Evolutionary conservation across 2,888 invertebrate genomes (phyloP).

Genomic region (Pristionchus exspectatus): DNA sequence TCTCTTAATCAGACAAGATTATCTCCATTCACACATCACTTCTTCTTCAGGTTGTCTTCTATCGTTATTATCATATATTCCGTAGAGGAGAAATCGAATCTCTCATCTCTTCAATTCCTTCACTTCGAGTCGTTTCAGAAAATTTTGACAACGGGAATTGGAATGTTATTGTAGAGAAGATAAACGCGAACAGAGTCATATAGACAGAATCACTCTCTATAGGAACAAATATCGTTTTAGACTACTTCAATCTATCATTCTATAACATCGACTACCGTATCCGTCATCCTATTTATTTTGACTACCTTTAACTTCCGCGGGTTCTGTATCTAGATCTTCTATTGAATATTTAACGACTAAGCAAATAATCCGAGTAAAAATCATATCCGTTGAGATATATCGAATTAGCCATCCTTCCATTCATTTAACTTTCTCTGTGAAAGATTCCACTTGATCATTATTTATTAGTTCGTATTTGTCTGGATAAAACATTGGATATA

Average conservation of each 20-base stretch:
- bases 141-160: slow-evolving; percentile 55
- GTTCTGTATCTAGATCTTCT: slow-evolving; percentile 16
- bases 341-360: not conserved
- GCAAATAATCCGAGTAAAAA: slow-evolving; percentile 23
- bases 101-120: slow-evolving; percentile 32
- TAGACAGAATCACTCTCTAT: not conserved
- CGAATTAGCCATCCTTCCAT: not conserved
- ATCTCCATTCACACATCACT: not conserved
- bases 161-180: slow-evolving; percentile 54
- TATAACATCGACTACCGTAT: not conserved
- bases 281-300: not conserved
- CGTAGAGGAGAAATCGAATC: slow-evolving; percentile 47
- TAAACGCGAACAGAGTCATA: not conserved
- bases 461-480: not conserved
- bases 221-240: slow-evolving; percentile 30
- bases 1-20: slow-evolving; percentile 1
- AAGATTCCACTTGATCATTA: not conserved
- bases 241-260: not conserved
- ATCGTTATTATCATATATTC: slow-evolving; percentile 53
- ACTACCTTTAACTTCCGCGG: not conserved
- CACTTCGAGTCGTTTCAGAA: slow-evolving; percentile 15
- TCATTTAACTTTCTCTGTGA: not conserved
- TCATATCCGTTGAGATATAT: slow-evolving; percentile 1
- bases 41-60: slow-evolving; percentile 50
- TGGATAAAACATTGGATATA: not conserved